Percentiles rank a stretch among this genome's conserved stretches.
Conservation (phyloP, 1,140 invertebrate species). For the Sitophilus oryzae region DNA sequence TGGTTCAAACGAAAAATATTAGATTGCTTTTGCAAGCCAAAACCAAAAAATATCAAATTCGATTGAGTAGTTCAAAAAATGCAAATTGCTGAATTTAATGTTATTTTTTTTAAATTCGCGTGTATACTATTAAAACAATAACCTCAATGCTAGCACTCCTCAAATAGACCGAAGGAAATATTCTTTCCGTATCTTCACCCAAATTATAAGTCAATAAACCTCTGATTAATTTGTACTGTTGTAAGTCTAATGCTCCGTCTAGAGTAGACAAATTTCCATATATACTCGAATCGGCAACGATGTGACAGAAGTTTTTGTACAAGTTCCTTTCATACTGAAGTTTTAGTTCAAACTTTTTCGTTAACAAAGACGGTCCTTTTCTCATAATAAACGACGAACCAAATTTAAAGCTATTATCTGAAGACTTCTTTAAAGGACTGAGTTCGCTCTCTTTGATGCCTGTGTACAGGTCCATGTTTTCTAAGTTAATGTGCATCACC, state of each 20-base stretch:
- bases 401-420: conserved; percentile 40
- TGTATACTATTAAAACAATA: neutral
- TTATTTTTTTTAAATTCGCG: neutral
- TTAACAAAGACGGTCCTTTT: conserved; percentile 59
- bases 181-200: conserved; percentile 79
- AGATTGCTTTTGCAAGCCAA: too few species aligned
- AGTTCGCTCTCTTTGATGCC: conserved; percentile 46
- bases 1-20: too few species aligned
- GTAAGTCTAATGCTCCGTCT: conserved; percentile 72
- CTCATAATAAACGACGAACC: conserved; percentile 52
- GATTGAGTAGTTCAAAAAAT: neutral
- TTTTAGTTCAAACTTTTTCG: conserved; percentile 73
- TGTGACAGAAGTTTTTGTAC: conserved; percentile 38
- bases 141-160: conserved; percentile 25
- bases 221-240: conserved; percentile 83
- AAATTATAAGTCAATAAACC: conserved; percentile 88
- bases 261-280: conserved; percentile 82
- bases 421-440: conserved; percentile 26
- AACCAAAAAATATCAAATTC: too few species aligned
- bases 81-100: too few species aligned
- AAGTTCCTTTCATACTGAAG: conserved; percentile 79
- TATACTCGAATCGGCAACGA: conserved; percentile 79
- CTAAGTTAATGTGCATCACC: conserved; percentile 68
- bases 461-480: conserved; percentile 78
- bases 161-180: conserved; percentile 42